Percentiles rank a stretch among this genome's conserved stretches.
Conservation (phyloP, 2,888 invertebrate species). For the Allacma fusca region DNA sequence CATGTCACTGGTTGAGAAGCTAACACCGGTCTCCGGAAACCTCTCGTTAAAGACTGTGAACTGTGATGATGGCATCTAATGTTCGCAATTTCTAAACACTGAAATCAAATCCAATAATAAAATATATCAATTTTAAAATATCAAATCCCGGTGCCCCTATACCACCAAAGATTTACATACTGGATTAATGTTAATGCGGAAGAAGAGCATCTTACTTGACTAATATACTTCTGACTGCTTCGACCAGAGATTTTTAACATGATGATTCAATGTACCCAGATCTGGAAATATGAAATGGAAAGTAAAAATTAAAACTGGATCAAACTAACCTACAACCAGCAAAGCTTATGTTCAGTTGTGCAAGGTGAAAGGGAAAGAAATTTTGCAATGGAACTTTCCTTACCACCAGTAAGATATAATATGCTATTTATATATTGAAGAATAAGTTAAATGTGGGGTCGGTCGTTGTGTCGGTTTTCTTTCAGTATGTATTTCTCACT, state of each 20-base stretch:
- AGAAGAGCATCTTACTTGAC: constrained; percentile 45
- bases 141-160: too few species aligned
- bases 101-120: constrained; percentile 20
- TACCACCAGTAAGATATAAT: too few species aligned
- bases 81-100: constrained; percentile 39
- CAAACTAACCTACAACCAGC: neutral
- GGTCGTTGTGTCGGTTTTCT: too few species aligned
- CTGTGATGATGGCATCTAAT: constrained; percentile 17
- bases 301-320: neutral
- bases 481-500: too few species aligned
- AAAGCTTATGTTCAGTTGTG: neutral
- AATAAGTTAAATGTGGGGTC: too few species aligned
- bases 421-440: too few species aligned
- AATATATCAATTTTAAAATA: constrained; percentile 10
- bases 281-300: neutral
- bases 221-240: constrained; percentile 48
- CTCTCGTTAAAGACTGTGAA: constrained; percentile 24
- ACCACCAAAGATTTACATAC: too few species aligned
- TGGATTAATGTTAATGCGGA: too few species aligned
- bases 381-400: too few species aligned
- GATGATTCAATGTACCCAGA: constrained; percentile 28
- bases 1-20: constrained; percentile 15
- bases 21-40: constrained; percentile 22
- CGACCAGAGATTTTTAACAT: constrained; percentile 50
- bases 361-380: too few species aligned